Percentiles rank a stretch among this genome's conserved stretches.
phyloP scores from a whole-genome alignment of 2,797 vertebrate genomes.

The Strix occidentalis region DNA sequence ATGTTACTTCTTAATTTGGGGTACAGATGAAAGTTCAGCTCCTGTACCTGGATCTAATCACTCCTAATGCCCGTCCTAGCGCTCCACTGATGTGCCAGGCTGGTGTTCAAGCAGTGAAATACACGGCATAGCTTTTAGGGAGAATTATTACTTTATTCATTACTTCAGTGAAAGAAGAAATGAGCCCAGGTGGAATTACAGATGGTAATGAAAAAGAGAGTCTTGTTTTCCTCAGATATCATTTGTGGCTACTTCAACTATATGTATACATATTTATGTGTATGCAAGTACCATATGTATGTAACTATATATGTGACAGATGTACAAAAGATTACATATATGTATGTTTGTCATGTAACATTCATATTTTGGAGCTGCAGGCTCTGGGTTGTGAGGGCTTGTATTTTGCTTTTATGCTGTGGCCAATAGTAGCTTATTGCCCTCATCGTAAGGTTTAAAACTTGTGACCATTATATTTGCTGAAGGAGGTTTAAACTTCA shows the following conservation, averaged over 20 bases:
- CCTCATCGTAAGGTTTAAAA: not conserved
- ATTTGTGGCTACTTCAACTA: not conserved
- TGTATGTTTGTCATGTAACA: not conserved
- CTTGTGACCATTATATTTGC: not conserved
- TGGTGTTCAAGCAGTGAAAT: not conserved
- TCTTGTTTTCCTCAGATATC: not conserved
- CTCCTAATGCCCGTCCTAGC: not conserved
- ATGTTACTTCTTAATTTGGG: not conserved
- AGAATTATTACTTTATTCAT: not conserved
- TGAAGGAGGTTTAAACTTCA: slow-evolving; percentile 9
- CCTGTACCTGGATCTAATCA: not conserved
- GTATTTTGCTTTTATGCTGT: not conserved
- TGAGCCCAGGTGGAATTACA: not conserved
- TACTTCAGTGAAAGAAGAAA: not conserved
- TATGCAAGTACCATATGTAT: not conserved
- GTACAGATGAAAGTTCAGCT: not conserved
- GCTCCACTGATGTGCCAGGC: not conserved
- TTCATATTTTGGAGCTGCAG: not conserved
- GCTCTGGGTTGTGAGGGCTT: not conserved
- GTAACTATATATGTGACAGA: not conserved
- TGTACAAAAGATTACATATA: not conserved
- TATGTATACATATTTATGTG: not conserved
- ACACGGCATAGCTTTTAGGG: not conserved
- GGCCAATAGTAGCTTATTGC: slow-evolving; percentile 12
- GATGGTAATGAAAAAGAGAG: not conserved